Conservation (phyloP, 92 coral and sea anemone genomes). For the Actinernus sp. region DNA sequence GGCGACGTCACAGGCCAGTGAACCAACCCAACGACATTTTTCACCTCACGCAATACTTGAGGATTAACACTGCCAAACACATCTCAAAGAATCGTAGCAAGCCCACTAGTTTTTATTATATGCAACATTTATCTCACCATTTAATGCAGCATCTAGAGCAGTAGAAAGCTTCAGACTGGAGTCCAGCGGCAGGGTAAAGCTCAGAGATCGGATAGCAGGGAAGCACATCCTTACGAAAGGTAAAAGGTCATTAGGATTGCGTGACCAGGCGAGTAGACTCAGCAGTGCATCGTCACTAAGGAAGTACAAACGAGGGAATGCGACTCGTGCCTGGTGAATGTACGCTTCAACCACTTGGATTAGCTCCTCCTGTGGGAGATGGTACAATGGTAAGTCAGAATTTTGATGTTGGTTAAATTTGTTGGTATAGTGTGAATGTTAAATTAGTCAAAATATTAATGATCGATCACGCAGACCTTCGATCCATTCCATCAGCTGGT, state of each 20-base stretch:
- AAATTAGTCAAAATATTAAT: too few relatives aligned
- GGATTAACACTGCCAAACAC: too few relatives aligned
- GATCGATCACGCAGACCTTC: too few relatives aligned
- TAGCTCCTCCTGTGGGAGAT: slow-evolving; percentile 81
- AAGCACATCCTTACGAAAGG: slow-evolving; percentile 93
- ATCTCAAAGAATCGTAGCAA: too few relatives aligned
- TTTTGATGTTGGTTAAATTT: too few relatives aligned
- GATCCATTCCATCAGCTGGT: too few relatives aligned
- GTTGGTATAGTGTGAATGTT: too few relatives aligned
- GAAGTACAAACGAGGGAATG: slow-evolving; percentile 87
- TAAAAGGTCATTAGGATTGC: slow-evolving; percentile 89
- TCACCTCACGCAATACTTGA: too few relatives aligned
- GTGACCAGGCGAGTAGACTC: slow-evolving; percentile 86
- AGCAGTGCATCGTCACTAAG: slow-evolving; percentile 89
- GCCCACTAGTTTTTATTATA: too few relatives aligned
- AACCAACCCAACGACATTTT: too few relatives aligned
- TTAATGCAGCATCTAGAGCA: slow-evolving; percentile 90
- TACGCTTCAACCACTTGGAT: slow-evolving; percentile 67
- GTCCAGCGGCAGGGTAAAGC: slow-evolving; percentile 87
- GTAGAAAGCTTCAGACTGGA: slow-evolving; percentile 58
- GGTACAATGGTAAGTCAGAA: too few relatives aligned
- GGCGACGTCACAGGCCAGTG: too few relatives aligned
- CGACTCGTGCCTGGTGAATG: slow-evolving; percentile 74
- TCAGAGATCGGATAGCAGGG: slow-evolving; percentile 84
- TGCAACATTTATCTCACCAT: slow-evolving; percentile 70